Evolutionary conservation across 2,888 invertebrate genomes (phyloP).

Genomic region (Drosophila buzzatii): DNA sequence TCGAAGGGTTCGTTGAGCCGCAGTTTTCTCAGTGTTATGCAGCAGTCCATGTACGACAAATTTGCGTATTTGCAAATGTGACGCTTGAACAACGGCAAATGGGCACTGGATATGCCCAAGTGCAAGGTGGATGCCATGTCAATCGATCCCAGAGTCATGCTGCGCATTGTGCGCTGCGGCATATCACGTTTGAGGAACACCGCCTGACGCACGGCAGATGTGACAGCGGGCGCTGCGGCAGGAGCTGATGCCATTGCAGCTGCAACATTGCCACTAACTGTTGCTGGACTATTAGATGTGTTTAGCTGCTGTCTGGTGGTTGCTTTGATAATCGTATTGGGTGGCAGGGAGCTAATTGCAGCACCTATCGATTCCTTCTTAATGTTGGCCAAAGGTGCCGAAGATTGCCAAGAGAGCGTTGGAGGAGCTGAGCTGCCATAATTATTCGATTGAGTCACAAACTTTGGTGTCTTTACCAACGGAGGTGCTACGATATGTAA

Average conservation of each 20-base stretch:
- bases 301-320: conserved; percentile 48
- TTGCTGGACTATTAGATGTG: conserved; percentile 9
- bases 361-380: conserved; percentile 69
- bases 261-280: not conserved
- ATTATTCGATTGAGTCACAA: conserved; percentile 59
- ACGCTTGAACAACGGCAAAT: conserved; percentile 81
- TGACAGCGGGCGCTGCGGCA: conserved; percentile 55
- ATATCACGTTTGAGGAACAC: conserved; percentile 83
- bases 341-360: conserved; percentile 80
- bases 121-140: conserved; percentile 81
- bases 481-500: conserved; percentile 37
- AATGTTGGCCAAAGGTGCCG: conserved; percentile 8
- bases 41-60: conserved; percentile 81
- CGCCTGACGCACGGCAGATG: conserved; percentile 69
- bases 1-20: conserved; percentile 83
- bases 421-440: conserved; percentile 16
- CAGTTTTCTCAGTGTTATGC: conserved; percentile 82
- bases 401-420: conserved; percentile 38
- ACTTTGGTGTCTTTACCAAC: conserved; percentile 75
- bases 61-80: conserved; percentile 80
- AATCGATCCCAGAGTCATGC: conserved; percentile 80
- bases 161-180: conserved; percentile 82
- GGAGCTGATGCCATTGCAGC: conserved; percentile 25
- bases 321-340: conserved; percentile 81
- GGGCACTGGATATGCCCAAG: conserved; percentile 76